Evolutionary conservation across 2,888 invertebrate species (phyloP).

Genomic region (Leptura quadrifasciata): DNA sequence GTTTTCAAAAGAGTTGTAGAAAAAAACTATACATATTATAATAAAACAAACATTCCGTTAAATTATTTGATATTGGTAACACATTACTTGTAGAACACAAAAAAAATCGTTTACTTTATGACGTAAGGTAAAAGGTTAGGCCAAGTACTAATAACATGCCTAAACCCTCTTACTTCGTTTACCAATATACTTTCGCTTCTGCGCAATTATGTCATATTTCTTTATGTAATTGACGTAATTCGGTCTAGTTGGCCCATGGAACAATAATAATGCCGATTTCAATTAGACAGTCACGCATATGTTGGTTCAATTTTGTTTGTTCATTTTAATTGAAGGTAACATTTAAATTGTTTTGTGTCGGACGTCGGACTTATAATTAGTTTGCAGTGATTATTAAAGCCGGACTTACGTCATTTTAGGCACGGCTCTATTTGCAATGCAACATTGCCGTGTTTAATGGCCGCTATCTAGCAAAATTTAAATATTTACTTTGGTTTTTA

Average conservation of each 20-base stretch:
- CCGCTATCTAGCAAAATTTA: constrained; percentile 29
- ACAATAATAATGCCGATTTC: constrained; percentile 1
- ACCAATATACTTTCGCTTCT: background rate
- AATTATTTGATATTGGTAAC: too few species aligned
- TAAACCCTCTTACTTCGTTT: constrained; percentile 17
- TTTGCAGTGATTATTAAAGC: constrained; percentile 15
- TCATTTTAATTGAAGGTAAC: constrained; percentile 11
- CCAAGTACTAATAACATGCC: too few species aligned
- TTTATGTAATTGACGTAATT: constrained; percentile 8
- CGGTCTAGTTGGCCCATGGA: constrained; percentile 13
- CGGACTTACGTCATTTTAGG: constrained; percentile 36
- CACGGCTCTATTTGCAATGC: constrained; percentile 32
- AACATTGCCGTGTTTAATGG: constrained; percentile 22
- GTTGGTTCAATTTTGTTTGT: constrained; percentile 7
- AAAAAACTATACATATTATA: too few species aligned
- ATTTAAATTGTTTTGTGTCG: constrained; percentile 25
- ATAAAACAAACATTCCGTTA: too few species aligned
- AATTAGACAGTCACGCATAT: constrained; percentile 9
- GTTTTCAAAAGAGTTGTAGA: too few species aligned
- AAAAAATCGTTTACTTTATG: too few species aligned
- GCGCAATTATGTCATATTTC: constrained; percentile 16
- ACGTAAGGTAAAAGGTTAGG: background rate
- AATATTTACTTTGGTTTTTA: constrained; percentile 31
- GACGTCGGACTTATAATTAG: constrained; percentile 16
- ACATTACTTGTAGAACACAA: too few species aligned